A percentile compares a stretch with the other conserved stretches of the same genome.
Conservation (phyloP, 2,113 vertebrate genomes). For the Fulmarus glacialis region DNA sequence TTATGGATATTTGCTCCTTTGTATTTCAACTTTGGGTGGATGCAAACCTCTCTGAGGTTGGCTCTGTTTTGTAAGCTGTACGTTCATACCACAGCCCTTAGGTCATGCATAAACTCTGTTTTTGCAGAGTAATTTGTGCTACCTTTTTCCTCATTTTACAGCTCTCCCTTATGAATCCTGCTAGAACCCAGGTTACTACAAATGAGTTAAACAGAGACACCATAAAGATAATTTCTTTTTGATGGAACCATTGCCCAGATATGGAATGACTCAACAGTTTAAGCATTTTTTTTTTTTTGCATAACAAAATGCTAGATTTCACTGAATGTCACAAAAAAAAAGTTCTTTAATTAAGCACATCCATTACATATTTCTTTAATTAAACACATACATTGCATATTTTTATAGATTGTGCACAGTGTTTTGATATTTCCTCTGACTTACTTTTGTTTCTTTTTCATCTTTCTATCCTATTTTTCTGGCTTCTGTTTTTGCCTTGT, state of each 20-base stretch:
- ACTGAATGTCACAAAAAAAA: neutral
- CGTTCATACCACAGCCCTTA: no score
- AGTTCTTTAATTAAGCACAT: neutral
- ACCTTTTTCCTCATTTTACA: neutral
- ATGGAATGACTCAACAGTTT: neutral
- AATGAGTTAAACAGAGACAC: neutral
- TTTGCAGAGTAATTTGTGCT: neutral
- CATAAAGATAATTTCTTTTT: neutral
- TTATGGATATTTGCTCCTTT: neutral
- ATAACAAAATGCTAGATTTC: neutral
- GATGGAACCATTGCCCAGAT: neutral
- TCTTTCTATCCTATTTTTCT: neutral
- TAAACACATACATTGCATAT: neutral
- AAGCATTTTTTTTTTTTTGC: neutral
- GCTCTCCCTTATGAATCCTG: neutral
- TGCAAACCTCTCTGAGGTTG: neutral
- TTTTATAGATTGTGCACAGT: neutral
- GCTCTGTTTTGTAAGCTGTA: neutral
- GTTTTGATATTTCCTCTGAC: neutral
- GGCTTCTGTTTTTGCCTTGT: neutral
- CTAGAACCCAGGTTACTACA: neutral
- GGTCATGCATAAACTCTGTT: fast-evolving
- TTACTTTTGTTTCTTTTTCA: neutral
- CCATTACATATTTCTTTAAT: neutral
- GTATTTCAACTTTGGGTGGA: neutral